Conservation (phyloP, 2,797 vertebrate genomes). For the Enteromius anoplus region DNA sequence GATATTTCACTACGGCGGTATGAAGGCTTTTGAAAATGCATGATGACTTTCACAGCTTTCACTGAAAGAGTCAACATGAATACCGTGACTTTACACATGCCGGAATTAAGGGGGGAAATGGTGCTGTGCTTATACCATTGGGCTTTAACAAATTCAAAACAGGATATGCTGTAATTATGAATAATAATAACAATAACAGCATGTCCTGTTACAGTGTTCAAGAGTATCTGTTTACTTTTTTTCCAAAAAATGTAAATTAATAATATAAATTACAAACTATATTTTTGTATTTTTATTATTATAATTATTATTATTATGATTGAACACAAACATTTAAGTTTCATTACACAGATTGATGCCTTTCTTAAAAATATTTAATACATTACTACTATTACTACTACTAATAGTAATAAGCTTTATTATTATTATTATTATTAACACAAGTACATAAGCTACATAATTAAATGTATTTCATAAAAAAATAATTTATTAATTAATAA, state of each 20-base stretch:
- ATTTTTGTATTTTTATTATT: background rate
- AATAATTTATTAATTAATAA: background rate
- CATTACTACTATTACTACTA: background rate
- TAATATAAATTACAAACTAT: background rate
- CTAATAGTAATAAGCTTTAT: too few species aligned
- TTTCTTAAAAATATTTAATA: too few species aligned
- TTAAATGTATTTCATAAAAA: background rate
- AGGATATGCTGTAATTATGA: slow-evolving; percentile 25
- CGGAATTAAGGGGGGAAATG: background rate
- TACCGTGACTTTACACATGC: background rate
- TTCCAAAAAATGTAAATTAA: background rate
- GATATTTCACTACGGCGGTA: slow-evolving; percentile 77
- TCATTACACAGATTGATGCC: too few species aligned
- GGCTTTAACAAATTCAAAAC: slow-evolving; percentile 28
- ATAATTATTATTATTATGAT: too few species aligned
- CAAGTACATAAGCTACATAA: background rate
- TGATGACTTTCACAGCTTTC: slow-evolving; percentile 45
- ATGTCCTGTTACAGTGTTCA: background rate
- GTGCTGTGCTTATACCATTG: background rate
- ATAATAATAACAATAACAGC: background rate
- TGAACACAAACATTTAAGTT: background rate
- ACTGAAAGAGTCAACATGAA: slow-evolving; percentile 43
- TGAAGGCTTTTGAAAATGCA: slow-evolving; percentile 58
- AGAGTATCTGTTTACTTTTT: background rate
- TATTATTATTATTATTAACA: background rate